Evolutionary conservation across 2,888 invertebrate species (phyloP).

Genomic region (Ectemnius cavifrons): DNA sequence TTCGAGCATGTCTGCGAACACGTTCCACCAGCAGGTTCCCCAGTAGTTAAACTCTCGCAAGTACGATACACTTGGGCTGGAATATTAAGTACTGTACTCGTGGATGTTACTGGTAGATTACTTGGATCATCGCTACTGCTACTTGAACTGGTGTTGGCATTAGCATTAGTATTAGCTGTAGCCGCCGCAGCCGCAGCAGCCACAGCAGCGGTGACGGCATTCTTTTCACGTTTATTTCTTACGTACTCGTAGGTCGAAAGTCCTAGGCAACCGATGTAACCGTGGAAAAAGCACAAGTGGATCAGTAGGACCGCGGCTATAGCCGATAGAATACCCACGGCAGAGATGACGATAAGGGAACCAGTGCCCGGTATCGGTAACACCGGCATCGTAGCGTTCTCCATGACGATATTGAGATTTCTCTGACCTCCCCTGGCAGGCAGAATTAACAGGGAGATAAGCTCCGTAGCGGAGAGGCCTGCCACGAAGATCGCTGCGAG

Average conservation of each 20-base stretch:
- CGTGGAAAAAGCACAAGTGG: constrained; percentile 92
- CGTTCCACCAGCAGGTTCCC: neutral
- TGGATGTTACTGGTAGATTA: neutral
- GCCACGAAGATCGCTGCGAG: constrained; percentile 85
- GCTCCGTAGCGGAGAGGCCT: constrained; percentile 84
- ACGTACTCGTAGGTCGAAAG: constrained; percentile 95
- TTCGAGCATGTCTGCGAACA: neutral
- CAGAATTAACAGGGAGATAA: constrained; percentile 78
- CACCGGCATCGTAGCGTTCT: constrained; percentile 66
- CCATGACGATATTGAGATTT: constrained; percentile 55
- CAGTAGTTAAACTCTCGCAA: neutral
- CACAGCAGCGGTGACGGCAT: constrained; percentile 2
- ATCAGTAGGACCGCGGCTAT: constrained; percentile 87
- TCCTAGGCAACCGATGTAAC: constrained; percentile 90
- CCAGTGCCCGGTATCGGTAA: constrained; percentile 75
- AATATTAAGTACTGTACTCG: constrained; percentile 4
- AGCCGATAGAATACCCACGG: constrained; percentile 84
- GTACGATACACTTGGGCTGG: constrained; percentile 15
- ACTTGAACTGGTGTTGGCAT: neutral
- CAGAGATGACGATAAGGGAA: constrained; percentile 76
- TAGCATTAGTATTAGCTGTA: neutral
- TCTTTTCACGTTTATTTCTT: constrained; percentile 74
- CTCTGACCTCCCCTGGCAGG: constrained; percentile 72
- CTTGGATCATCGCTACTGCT: neutral
- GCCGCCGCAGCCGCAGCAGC: constrained; percentile 10